Evolutionary conservation across 2,797 vertebrate genomes (phyloP).

Genomic region (Sebastes hopkinsi): DNA sequence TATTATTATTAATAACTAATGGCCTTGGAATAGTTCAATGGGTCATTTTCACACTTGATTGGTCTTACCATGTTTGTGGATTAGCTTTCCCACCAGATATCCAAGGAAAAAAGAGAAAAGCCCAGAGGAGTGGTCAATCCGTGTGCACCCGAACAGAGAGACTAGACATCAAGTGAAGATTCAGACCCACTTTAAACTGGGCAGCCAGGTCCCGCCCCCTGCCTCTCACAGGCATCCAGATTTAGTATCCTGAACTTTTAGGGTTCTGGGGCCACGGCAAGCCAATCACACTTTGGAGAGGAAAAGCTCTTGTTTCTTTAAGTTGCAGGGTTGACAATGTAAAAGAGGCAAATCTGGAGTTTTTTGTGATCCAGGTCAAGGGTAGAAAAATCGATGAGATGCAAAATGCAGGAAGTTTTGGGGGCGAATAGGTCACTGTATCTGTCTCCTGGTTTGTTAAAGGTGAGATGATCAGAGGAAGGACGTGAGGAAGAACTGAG

Average conservation of each 20-base stretch:
- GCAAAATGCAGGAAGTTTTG: background rate
- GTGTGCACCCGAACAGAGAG: slow-evolving; percentile 84
- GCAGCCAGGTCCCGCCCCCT: slow-evolving; percentile 78
- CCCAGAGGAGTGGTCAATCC: slow-evolving; percentile 85
- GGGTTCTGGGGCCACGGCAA: slow-evolving; percentile 75
- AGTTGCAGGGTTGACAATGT: slow-evolving; percentile 19
- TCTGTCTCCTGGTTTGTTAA: background rate
- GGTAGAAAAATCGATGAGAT: background rate
- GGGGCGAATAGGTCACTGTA: background rate
- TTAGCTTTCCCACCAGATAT: slow-evolving; percentile 79
- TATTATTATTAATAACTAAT: background rate
- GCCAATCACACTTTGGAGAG: slow-evolving; percentile 79
- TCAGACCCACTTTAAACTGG: slow-evolving; percentile 84
- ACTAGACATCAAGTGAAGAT: slow-evolving; percentile 84
- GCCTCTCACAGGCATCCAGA: slow-evolving; percentile 77
- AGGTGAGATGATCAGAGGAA: background rate
- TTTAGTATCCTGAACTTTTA: slow-evolving; percentile 88
- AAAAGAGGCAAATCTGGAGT: background rate
- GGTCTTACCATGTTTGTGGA: slow-evolving; percentile 85
- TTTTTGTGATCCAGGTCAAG: background rate
- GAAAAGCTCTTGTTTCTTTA: slow-evolving; percentile 26
- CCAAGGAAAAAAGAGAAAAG: slow-evolving; percentile 79
- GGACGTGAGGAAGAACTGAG: background rate
- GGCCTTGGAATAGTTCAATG: slow-evolving; percentile 18
- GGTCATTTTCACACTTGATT: slow-evolving; percentile 25